These are phyloP conservation scores for Aporophyla lueneburgensis DNA, from an alignment of 2,888 invertebrate genomes.

Conservation along the genomic window DNA sequence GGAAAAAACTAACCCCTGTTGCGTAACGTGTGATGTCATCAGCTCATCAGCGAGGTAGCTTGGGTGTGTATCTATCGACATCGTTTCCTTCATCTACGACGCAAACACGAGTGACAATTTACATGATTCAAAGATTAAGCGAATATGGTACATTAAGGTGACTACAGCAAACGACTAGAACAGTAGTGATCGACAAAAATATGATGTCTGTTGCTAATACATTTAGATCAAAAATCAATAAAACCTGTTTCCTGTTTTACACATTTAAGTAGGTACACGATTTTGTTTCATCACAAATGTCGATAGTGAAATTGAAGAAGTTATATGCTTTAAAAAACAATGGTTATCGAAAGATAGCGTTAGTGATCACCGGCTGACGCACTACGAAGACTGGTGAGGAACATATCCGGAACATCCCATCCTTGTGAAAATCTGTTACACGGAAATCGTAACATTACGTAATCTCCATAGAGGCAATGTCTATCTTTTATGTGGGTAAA, in stretches of 20 bases:
- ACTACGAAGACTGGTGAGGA: neutral
- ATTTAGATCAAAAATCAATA: neutral
- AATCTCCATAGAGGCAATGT: neutral
- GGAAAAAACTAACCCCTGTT: slow-evolving; percentile 11
- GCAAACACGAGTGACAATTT: neutral
- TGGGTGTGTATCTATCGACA: neutral
- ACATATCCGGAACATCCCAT: neutral
- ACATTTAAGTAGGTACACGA: neutral
- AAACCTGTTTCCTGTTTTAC: too few relatives aligned
- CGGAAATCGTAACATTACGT: neutral
- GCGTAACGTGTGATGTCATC: slow-evolving; percentile 15
- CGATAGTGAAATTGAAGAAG: neutral
- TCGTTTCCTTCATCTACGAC: neutral
- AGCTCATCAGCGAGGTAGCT: neutral
- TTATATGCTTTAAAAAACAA: neutral
- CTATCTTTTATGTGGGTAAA: neutral
- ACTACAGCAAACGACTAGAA: neutral
- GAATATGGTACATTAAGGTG: neutral
- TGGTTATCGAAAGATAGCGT: neutral
- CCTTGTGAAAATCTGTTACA: neutral
- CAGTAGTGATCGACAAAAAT: neutral
- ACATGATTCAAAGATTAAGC: neutral
- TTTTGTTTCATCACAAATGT: neutral
- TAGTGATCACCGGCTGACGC: neutral
- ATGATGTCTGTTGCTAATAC: neutral